phyloP scores from a whole-genome alignment of 1,140 invertebrate species.

The Zaprionus tsacasi region DNA sequence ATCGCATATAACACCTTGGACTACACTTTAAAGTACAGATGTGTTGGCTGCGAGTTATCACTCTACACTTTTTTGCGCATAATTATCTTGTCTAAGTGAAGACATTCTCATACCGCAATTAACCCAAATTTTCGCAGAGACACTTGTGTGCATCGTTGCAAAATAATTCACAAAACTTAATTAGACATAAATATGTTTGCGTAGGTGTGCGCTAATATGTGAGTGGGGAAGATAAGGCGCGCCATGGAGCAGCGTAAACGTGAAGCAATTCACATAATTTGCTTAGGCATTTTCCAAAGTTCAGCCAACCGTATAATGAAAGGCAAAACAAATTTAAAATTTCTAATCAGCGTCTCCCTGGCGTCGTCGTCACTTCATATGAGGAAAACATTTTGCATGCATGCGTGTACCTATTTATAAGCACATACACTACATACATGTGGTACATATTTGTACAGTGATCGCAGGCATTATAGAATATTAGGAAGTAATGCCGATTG shows the following conservation, averaged over 20 bases:
- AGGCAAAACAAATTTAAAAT: conserved; percentile 46
- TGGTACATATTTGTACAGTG: conserved; percentile 1
- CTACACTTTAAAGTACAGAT: conserved; percentile 8
- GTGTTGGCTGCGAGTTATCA: background rate
- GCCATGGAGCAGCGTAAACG: conserved; percentile 7
- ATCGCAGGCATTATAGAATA: background rate
- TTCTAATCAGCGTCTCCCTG: conserved; percentile 41
- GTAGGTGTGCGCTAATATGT: background rate
- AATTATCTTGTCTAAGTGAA: conserved; percentile 29
- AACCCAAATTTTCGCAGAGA: conserved; percentile 58
- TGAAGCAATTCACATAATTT: conserved; percentile 33
- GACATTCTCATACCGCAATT: conserved; percentile 44
- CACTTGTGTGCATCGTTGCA: conserved; percentile 9
- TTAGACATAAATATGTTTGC: conserved; percentile 14
- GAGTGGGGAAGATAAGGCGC: conserved; percentile 29
- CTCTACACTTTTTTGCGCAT: background rate
- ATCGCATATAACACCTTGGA: background rate
- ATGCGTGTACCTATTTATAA: conserved; percentile 2
- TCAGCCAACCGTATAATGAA: conserved; percentile 42
- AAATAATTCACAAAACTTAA: conserved; percentile 38
- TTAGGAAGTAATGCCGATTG: background rate
- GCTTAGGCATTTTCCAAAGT: conserved; percentile 39
- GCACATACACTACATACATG: background rate
- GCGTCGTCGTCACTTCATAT: conserved; percentile 28
- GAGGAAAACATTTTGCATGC: conserved; percentile 11